phyloP scores from a whole-genome alignment of 2,888 invertebrate genomes.

The Conchocele bisecta region DNA sequence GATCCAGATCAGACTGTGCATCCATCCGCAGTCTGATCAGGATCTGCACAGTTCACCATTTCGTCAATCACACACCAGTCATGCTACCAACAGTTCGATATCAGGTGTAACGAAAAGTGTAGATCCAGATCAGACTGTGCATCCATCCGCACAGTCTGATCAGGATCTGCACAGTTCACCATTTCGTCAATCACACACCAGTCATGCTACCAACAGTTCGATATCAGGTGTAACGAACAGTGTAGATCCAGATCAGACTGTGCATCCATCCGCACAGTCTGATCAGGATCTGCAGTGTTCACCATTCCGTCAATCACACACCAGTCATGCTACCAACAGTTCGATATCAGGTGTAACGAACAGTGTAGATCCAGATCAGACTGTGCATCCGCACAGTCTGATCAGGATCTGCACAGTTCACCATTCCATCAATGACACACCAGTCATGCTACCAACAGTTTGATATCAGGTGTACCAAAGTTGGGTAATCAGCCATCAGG shows the following conservation, averaged over 20 bases:
- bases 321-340: too few species aligned
- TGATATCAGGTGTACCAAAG: too few species aligned
- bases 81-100: too few species aligned
- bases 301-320: not conserved
- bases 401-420: constrained; percentile 3
- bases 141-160: too few species aligned
- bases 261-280: too few species aligned
- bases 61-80: too few species aligned
- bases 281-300: constrained; percentile 1
- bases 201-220: too few species aligned
- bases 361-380: constrained; percentile 7
- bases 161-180: not conserved
- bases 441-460: too few species aligned
- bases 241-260: constrained; percentile 6
- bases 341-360: not conserved
- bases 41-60: not conserved
- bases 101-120: too few species aligned
- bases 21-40: constrained; percentile 9
- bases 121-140: constrained; percentile 10
- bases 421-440: not conserved
- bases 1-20: constrained; percentile 8
- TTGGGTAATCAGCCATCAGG: too few species aligned
- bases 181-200: not conserved
- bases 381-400: too few species aligned
- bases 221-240: too few species aligned